Conservation (phyloP, 2,888 invertebrate species). For the Sphaerolaimus hirsutus region DNA sequence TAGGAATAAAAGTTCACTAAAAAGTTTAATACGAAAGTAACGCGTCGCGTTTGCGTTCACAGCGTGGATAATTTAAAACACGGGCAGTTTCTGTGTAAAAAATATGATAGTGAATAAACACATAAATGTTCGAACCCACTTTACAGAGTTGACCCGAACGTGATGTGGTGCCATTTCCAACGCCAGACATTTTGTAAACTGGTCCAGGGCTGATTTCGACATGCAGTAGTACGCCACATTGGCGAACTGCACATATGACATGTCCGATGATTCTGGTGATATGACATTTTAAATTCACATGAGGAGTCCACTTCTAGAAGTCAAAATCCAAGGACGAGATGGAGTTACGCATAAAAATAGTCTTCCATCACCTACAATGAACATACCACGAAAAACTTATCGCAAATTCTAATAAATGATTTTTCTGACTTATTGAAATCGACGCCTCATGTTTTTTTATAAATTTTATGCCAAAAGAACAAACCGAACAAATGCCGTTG, state of each 20-base stretch:
- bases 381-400: too few relatives aligned
- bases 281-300: too few relatives aligned
- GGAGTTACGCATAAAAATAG: too few relatives aligned
- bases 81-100: background rate
- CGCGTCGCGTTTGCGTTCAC: background rate
- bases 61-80: background rate
- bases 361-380: too few relatives aligned
- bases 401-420: too few relatives aligned
- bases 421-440: too few relatives aligned
- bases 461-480: too few relatives aligned
- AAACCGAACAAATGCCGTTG: conserved; percentile 51
- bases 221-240: conserved; percentile 48
- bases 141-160: conserved; percentile 67
- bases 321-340: too few relatives aligned
- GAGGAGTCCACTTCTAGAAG: too few relatives aligned
- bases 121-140: conserved; percentile 27
- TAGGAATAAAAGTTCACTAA: too few relatives aligned
- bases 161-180: conserved; percentile 38
- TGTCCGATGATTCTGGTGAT: background rate
- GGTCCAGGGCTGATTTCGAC: conserved; percentile 78
- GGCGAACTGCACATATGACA: background rate
- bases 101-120: background rate
- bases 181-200: conserved; percentile 72
- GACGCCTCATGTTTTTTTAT: too few relatives aligned
- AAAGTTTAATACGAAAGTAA: too few relatives aligned